Conservation (phyloP, 2,888 invertebrate species). For the Lasioglossum lativentre region DNA sequence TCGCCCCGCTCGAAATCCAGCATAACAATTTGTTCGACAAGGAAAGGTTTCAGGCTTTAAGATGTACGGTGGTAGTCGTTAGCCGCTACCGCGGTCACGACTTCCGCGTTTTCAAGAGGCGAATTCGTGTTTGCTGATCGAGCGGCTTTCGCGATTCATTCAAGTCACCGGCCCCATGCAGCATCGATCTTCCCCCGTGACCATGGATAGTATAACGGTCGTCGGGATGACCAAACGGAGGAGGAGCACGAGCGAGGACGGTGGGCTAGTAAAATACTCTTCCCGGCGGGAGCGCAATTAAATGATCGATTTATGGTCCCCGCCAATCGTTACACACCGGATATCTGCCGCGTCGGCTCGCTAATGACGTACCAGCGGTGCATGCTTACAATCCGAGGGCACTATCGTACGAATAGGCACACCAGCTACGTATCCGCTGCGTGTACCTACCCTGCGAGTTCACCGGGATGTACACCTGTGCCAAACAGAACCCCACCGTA, state of each 20-base stretch:
- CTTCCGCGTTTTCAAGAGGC: slow-evolving; percentile 60
- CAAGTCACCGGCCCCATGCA: slow-evolving; percentile 55
- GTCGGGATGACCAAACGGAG: slow-evolving; percentile 15
- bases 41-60: slow-evolving; percentile 35
- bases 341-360: slow-evolving; percentile 67
- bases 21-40: slow-evolving; percentile 43
- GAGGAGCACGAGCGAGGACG: slow-evolving; percentile 25
- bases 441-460: slow-evolving; percentile 21
- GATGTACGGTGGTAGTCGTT: slow-evolving; percentile 49
- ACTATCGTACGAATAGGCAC: slow-evolving; percentile 31
- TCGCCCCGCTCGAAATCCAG: slow-evolving; percentile 7
- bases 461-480: slow-evolving; percentile 38
- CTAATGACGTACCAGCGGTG: slow-evolving; percentile 74
- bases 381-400: slow-evolving; percentile 61
- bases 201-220: slow-evolving; percentile 61
- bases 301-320: slow-evolving; percentile 79
- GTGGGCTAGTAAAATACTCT: slow-evolving; percentile 62
- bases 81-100: slow-evolving; percentile 56
- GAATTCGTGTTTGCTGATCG: slow-evolving; percentile 49
- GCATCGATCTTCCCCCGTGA: slow-evolving; percentile 63
- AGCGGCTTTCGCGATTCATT: slow-evolving; percentile 58
- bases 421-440: slow-evolving; percentile 7
- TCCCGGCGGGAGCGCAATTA: slow-evolving; percentile 76
- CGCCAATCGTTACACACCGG: slow-evolving; percentile 75
- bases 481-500: slow-evolving; percentile 31